Evolutionary conservation across 2,888 invertebrate species (phyloP).

Genomic region (Latrodectus hesperus): DNA sequence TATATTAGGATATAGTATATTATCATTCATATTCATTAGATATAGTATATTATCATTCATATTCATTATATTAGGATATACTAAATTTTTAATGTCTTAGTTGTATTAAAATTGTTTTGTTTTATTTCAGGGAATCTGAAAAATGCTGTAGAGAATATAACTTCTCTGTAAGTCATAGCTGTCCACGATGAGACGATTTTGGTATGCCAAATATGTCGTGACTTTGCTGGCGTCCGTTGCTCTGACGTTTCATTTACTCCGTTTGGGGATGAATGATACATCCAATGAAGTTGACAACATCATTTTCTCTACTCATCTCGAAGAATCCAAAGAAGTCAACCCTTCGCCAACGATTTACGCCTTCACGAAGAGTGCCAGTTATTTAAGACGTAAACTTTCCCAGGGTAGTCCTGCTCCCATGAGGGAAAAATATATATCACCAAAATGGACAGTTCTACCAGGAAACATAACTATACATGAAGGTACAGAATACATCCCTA

Average conservation of each 20-base stretch:
- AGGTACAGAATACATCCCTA: slow-evolving; percentile 46
- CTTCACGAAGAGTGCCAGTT: slow-evolving; percentile 27
- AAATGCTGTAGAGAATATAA: too few relatives aligned
- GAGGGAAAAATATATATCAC: neutral
- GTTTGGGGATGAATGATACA: slow-evolving; percentile 17
- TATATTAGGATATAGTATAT: too few relatives aligned
- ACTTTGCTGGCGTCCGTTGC: slow-evolving; percentile 50
- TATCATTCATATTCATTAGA: too few relatives aligned
- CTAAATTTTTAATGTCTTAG: too few relatives aligned
- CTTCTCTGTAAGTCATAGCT: too few relatives aligned
- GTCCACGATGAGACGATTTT: slow-evolving; percentile 58
- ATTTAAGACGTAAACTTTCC: slow-evolving; percentile 24
- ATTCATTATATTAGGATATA: too few relatives aligned
- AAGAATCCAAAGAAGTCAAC: neutral
- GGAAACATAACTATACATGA: slow-evolving; percentile 65
- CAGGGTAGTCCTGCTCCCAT: slow-evolving; percentile 19
- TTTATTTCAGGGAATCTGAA: too few relatives aligned
- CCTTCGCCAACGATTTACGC: neutral
- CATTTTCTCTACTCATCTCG: neutral
- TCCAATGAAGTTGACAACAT: neutral
- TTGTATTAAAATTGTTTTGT: too few relatives aligned
- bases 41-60: too few relatives aligned
- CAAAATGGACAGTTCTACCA: slow-evolving; percentile 42
- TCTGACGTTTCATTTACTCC: slow-evolving; percentile 52
- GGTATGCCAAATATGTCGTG: slow-evolving; percentile 51